Percentiles rank a stretch among this genome's conserved stretches.
Conservation (phyloP, 35 echinoderm and acorn worm genomes). For the Stichopus chloronotus region DNA sequence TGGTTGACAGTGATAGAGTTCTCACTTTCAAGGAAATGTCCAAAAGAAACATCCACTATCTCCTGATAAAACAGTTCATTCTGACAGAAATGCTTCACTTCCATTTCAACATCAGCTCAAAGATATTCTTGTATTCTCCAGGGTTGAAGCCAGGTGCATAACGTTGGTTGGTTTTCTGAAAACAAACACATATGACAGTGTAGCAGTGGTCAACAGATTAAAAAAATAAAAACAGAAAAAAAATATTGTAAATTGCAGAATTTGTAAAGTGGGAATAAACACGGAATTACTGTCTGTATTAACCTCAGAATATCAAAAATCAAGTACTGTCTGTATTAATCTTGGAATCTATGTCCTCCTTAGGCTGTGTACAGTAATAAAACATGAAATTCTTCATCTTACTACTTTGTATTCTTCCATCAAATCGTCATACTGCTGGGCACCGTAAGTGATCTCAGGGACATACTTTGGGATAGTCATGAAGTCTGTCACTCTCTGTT, state of each 20-base stretch:
- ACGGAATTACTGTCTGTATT: neutral
- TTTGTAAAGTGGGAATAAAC: neutral
- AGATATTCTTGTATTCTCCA: slow-evolving; percentile 28
- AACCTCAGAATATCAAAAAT: neutral
- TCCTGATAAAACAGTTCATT: too few species aligned
- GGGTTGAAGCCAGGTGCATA: slow-evolving; percentile 45
- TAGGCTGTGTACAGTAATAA: too few species aligned
- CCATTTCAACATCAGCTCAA: slow-evolving; percentile 55
- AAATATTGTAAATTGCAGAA: neutral
- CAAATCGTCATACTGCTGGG: slow-evolving; percentile 68
- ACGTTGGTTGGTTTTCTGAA: slow-evolving; percentile 23
- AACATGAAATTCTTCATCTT: neutral
- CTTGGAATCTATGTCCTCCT: too few species aligned
- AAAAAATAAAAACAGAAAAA: neutral
- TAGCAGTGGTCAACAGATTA: neutral
- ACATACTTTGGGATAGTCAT: slow-evolving; percentile 81
- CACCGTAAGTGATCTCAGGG: slow-evolving; percentile 87
- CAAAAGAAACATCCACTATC: too few species aligned
- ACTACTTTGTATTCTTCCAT: slow-evolving; percentile 72
- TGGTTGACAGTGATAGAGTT: too few species aligned
- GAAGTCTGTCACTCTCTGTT: slow-evolving; percentile 45
- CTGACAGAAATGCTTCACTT: neutral
- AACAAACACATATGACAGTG: too few species aligned
- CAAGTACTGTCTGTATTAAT: too few species aligned
- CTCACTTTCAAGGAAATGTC: too few species aligned